A percentile compares a stretch with the other conserved stretches of the same genome.
These are phyloP conservation scores for Hermetia illucens DNA, from an alignment of 1,140 invertebrate species.

Conservation along the genomic window DNA sequence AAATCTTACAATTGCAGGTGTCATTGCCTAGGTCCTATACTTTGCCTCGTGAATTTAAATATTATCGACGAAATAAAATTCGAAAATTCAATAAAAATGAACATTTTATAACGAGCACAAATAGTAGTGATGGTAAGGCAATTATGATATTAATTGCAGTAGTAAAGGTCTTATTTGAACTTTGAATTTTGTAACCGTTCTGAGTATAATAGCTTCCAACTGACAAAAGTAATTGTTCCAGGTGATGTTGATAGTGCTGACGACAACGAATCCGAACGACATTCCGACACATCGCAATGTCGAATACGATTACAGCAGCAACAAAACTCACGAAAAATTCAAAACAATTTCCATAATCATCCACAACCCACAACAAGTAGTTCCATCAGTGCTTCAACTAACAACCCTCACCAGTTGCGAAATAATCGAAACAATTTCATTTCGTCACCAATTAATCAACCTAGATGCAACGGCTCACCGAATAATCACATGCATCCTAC, in stretches of 20 bases:
- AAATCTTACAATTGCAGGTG: slow-evolving; percentile 34
- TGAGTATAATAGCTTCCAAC: slow-evolving; percentile 1
- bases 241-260: slow-evolving; percentile 52
- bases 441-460: not conserved
- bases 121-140: slow-evolving; percentile 63
- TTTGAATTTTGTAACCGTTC: slow-evolving; percentile 1
- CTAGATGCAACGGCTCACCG: not conserved
- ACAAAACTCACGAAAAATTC: not conserved
- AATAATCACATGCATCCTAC: not conserved
- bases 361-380: not conserved
- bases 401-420: not conserved
- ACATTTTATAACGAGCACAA: slow-evolving; percentile 60
- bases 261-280: slow-evolving; percentile 39
- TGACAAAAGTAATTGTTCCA: slow-evolving; percentile 12
- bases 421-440: slow-evolving; percentile 1
- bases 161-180: slow-evolving; percentile 2
- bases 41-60: slow-evolving; percentile 69
- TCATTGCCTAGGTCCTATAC: slow-evolving; percentile 71
- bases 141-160: slow-evolving; percentile 6
- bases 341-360: slow-evolving; percentile 1
- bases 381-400: not conserved
- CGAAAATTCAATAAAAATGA: slow-evolving; percentile 33
- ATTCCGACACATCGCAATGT: slow-evolving; percentile 10
- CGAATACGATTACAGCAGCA: not conserved
- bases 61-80: slow-evolving; percentile 47